phyloP scores from a whole-genome alignment of 2,113 vertebrate genomes.

The Forbesichthys agassizii region DNA sequence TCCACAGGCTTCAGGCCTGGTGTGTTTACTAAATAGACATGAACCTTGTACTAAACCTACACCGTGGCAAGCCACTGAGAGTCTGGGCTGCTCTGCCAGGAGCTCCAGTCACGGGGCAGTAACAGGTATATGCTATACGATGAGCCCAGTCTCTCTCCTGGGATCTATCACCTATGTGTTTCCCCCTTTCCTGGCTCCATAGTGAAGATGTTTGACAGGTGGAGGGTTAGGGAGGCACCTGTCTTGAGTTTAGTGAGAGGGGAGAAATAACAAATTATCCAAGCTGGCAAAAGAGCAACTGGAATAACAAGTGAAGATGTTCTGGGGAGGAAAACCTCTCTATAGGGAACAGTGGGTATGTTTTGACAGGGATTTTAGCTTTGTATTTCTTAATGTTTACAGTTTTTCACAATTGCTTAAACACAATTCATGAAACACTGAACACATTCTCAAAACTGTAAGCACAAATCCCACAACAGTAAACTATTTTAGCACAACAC shows the following conservation, averaged over 20 bases:
- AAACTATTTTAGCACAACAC: too few relatives aligned
- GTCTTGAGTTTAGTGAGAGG: conserved; percentile 60
- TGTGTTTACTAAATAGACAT: conserved; percentile 46
- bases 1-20: conserved; percentile 19
- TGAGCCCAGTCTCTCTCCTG: conserved; percentile 43
- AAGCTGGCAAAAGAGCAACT: conserved; percentile 51
- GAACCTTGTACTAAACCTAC: conserved; percentile 28
- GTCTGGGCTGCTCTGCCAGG: conserved; percentile 23
- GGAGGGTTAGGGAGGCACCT: conserved; percentile 81
- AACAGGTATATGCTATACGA: conserved; percentile 11
- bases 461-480: too few relatives aligned
- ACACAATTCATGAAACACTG: too few relatives aligned
- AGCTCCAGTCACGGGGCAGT: conserved; percentile 34
- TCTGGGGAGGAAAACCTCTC: background rate
- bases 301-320: conserved; percentile 51
- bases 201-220: conserved; percentile 73
- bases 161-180: conserved; percentile 41
- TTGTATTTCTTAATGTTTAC: too few relatives aligned
- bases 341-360: background rate
- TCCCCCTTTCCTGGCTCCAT: background rate
- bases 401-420: too few relatives aligned
- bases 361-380: background rate
- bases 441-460: too few relatives aligned
- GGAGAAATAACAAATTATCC: conserved; percentile 55
- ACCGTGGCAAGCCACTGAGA: conserved; percentile 13